Base-by-base conservation (phyloP, 2,797 vertebrate genomes). In the Epinephelus coioides region DNA sequence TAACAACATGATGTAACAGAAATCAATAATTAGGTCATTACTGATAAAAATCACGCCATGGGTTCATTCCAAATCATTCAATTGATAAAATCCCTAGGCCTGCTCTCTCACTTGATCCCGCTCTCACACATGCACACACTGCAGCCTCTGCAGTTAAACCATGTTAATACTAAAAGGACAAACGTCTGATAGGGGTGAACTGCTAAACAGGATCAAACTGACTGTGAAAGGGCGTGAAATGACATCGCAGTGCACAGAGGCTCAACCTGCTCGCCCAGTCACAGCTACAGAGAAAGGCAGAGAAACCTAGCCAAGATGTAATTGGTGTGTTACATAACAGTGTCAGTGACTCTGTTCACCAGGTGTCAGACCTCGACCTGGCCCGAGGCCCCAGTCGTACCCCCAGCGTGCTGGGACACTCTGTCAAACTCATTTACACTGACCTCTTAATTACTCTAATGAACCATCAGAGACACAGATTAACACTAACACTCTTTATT, bases 281-380 rank as follows among this genome's bases (percentile, higher is more conserved):
- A 55, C 76, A 59, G 49, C 53, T 27, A 69, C 27, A 75, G 56
- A 51, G 54, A 8, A 27, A 79, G 61, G 46, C 57, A 30, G 59
- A 73, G 7, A 74, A 65, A 49, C 47, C 9, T n/a, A 89, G 87
- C 86, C 62, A 83, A 83, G 86, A 86, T 81, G 71, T 88, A 91
- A 89, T 90, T 80, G 88, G 79, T 77, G 57, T 50, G 85, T 95
- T 93, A 71, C 43, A 62, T 94, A 95, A 95, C 10, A 5, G 61
- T 3, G 34, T 23, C 67, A 43, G 69, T 90, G 91, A 90, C 63
- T 86, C 72, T 77, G 75, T 71, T 44, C 38, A 43, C 72, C 57
- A 55, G 69, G 75, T 78, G 14, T 64, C n/a, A 6, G 61, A 60
- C 64, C 72, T 59, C 11, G 23, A 78, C 73, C 72, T 76, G 82